phyloP scores from a whole-genome alignment of 2,113 vertebrate genomes.

The Salvelinus alpinus region DNA sequence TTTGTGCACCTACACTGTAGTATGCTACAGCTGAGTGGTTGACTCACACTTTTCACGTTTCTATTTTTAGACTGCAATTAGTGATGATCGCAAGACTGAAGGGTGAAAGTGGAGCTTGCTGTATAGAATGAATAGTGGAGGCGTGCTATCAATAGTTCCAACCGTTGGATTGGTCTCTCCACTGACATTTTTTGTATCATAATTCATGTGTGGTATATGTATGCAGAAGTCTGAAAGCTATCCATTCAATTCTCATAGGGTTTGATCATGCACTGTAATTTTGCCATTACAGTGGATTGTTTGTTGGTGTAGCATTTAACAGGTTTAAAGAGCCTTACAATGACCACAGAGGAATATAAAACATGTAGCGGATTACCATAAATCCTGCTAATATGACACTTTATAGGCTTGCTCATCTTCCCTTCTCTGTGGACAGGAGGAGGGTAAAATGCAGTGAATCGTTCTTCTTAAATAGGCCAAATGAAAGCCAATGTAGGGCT shows the following conservation, averaged over 20 bases:
- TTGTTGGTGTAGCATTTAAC: neutral
- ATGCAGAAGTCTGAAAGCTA: no score
- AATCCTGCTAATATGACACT: neutral
- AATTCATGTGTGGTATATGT: no score
- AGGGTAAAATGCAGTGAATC: no score
- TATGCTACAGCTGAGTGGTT: neutral
- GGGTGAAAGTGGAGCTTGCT: neutral
- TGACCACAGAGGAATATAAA: slow-evolving; percentile 30
- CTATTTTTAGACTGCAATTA: neutral
- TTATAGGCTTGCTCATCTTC: neutral
- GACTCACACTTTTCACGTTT: neutral
- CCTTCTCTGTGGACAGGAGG: neutral
- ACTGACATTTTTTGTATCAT: neutral
- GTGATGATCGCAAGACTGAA: neutral
- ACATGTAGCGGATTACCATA: neutral
- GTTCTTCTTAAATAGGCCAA: no score
- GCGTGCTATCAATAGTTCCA: neutral
- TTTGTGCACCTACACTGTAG: neutral
- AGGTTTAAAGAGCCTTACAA: neutral
- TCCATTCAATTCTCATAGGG: neutral
- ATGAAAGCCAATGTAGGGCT: no score
- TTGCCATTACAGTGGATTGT: neutral
- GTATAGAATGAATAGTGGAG: neutral
- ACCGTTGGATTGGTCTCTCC: neutral
- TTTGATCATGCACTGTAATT: neutral